Percentiles rank a stretch among this genome's conserved stretches.
phyloP scores from a whole-genome alignment of 2,113 vertebrate species.

The Mirounga angustirostris region DNA sequence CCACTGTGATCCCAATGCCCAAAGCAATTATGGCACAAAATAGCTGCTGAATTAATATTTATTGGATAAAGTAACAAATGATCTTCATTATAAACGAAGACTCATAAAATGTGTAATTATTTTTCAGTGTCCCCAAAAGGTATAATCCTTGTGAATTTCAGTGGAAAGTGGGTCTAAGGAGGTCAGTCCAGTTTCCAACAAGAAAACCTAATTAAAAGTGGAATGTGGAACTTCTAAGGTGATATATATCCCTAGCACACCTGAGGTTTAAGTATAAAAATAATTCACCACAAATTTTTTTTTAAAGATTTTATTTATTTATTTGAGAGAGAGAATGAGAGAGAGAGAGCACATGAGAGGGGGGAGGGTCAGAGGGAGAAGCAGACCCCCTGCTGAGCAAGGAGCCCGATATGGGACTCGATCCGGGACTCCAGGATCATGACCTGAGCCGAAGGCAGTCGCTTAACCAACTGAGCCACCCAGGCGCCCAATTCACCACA shows the following conservation, averaged over 20 bases:
- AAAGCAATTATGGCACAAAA: background rate
- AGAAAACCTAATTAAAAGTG: background rate
- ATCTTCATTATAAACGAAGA: background rate
- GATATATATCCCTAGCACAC: accelerated
- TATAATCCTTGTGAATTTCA: background rate
- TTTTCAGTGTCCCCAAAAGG: background rate
- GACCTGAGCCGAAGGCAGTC: no score
- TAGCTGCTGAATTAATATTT: background rate
- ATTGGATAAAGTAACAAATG: background rate
- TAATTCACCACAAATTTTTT: background rate
- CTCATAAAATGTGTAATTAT: background rate
- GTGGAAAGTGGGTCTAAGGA: background rate
- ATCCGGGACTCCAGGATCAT: no score
- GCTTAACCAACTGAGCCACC: no score
- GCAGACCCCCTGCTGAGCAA: no score
- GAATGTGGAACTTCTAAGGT: background rate
- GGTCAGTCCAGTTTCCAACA: background rate
- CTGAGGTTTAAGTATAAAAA: background rate
- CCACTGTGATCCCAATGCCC: background rate
- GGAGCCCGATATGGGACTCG: no score
- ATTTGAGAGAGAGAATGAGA: no score
- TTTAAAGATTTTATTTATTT: no score
- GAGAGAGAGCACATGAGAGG: no score
- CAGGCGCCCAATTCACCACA: no score
- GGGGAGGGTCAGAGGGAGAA: no score